Percentiles rank a stretch among this genome's conserved stretches.
Evolutionary conservation across 2,797 vertebrate genomes (phyloP).

Genomic region (Anas bahamensis): DNA sequence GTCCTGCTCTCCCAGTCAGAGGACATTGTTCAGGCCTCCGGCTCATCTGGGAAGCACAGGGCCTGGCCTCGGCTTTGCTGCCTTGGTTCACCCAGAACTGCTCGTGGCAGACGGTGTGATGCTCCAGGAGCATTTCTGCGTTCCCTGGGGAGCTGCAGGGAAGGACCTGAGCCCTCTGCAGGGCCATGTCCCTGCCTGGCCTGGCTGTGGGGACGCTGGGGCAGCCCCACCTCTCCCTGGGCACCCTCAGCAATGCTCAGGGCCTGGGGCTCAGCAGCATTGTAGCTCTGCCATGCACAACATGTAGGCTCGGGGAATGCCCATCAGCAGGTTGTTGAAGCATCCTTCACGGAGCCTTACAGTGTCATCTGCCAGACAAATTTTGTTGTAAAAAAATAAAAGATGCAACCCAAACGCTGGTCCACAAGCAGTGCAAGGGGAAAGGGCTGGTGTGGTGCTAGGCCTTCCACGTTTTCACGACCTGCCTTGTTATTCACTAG

Average conservation of each 20-base stretch:
- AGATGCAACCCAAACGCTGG: not conserved
- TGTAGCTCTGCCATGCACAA: not conserved
- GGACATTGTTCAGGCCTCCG: not conserved
- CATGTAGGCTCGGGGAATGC: not conserved
- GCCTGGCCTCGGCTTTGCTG: not conserved
- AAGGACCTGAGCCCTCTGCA: not conserved
- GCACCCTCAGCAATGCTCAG: not conserved
- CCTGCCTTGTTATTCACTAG: not conserved
- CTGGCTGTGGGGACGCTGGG: not conserved
- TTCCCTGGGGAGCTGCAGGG: not conserved
- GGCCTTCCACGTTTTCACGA: not conserved
- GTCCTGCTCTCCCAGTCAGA: not conserved
- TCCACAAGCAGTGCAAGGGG: rapidly evolving
- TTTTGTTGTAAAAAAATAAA: not conserved
- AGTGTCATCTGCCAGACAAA: not conserved
- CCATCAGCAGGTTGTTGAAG: not conserved
- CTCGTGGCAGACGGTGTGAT: not conserved
- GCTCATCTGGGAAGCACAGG: not conserved
- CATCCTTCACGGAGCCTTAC: not conserved
- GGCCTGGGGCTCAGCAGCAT: rapidly evolving
- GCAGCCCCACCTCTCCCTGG: not conserved
- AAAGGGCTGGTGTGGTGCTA: not conserved
- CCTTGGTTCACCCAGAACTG: not conserved
- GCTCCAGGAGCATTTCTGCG: not conserved
- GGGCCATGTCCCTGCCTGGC: not conserved